Percentiles rank a stretch among this genome's conserved stretches.
These are phyloP conservation scores for Lomographa bimaculata DNA, from an alignment of 2,888 invertebrate genomes.

Conservation along the genomic window DNA sequence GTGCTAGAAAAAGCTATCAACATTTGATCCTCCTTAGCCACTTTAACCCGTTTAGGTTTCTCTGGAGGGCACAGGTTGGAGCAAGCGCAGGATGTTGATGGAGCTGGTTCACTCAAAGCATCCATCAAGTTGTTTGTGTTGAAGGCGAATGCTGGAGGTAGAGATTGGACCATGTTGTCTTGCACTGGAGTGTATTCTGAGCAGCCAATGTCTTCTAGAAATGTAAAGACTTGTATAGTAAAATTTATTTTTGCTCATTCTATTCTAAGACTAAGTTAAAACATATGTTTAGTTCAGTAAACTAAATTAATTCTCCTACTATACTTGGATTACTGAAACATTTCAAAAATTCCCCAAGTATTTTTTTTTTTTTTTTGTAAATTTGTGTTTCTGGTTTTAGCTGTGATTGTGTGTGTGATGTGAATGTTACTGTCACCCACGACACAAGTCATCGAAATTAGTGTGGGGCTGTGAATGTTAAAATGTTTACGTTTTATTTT, in stretches of 20 bases:
- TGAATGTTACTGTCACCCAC: too few relatives aligned
- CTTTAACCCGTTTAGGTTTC: conserved; percentile 42
- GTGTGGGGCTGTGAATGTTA: too few relatives aligned
- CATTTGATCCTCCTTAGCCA: conserved; percentile 50
- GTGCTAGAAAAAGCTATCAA: conserved; percentile 65
- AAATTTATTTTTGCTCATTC: background rate
- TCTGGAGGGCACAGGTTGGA: conserved; percentile 50
- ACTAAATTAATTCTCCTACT: too few relatives aligned
- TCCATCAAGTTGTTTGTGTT: conserved; percentile 56
- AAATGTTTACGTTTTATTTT: too few relatives aligned
- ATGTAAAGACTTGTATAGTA: conserved; percentile 1
- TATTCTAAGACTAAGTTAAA: too few relatives aligned
- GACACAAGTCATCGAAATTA: too few relatives aligned
- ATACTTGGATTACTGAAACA: too few relatives aligned
- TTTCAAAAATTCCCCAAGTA: too few relatives aligned
- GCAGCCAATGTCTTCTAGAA: conserved; percentile 47
- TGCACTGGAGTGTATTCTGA: conserved; percentile 57
- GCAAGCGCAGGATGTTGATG: conserved; percentile 55
- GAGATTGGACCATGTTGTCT: conserved; percentile 40
- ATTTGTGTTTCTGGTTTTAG: too few relatives aligned
- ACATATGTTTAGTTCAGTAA: too few relatives aligned
- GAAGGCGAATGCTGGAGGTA: conserved; percentile 26
- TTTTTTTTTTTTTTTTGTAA: too few relatives aligned
- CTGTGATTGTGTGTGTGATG: too few relatives aligned
- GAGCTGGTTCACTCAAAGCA: conserved; percentile 57